phyloP scores from a whole-genome alignment of 2,113 vertebrate species.

The Thermophis baileyi region DNA sequence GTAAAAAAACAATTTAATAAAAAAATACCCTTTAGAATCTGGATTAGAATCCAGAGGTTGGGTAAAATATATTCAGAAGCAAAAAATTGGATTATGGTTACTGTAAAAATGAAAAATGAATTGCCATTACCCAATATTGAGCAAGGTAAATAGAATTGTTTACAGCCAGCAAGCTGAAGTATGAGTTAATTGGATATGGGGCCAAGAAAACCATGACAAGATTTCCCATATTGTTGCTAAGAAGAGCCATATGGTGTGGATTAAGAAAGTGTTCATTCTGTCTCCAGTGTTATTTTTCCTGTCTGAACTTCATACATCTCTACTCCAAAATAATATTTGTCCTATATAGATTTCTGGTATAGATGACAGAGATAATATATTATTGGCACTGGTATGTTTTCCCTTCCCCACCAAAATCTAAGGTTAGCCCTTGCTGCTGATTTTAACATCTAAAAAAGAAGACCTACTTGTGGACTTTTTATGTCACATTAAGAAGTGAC shows the following conservation, averaged over 20 bases:
- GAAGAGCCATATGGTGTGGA: background rate
- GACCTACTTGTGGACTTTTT: background rate
- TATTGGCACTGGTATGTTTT: background rate
- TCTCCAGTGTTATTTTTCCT: background rate
- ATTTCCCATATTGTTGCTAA: background rate
- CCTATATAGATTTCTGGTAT: background rate
- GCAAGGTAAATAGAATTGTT: background rate
- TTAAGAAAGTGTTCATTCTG: background rate
- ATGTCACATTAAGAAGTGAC: background rate
- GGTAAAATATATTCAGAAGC: background rate
- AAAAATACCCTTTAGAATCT: background rate
- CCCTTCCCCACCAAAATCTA: background rate
- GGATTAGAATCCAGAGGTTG: background rate
- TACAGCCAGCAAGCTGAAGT: background rate
- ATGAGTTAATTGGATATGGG: background rate
- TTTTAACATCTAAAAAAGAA: background rate
- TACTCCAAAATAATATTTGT: background rate
- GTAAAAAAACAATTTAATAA: background rate
- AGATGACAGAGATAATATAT: background rate
- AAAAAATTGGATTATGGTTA: background rate
- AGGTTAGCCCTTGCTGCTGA: background rate
- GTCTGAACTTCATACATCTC: background rate
- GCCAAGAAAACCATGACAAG: background rate
- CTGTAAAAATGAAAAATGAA: background rate
- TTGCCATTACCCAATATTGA: background rate